These are phyloP conservation scores for Timandra comae DNA, from an alignment of 2,888 invertebrate genomes.

Conservation along the genomic window DNA sequence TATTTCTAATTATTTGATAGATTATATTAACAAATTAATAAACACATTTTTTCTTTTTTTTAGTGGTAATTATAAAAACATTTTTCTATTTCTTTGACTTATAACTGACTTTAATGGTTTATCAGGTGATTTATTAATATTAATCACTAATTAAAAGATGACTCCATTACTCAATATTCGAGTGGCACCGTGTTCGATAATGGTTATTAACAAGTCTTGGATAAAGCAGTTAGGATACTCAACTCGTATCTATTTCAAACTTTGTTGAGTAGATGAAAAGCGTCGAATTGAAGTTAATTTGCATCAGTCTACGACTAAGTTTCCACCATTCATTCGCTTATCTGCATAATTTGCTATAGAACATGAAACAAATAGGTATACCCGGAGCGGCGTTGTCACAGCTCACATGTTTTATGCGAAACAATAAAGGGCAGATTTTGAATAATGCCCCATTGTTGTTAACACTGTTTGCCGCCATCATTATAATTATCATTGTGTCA, in stretches of 20 bases:
- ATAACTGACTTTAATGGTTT: no score
- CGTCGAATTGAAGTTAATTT: constrained; percentile 64
- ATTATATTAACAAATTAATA: no score
- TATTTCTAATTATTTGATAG: no score
- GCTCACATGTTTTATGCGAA: constrained; percentile 62
- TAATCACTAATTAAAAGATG: no score
- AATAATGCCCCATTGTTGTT: constrained; percentile 60
- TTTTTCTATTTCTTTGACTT: no score
- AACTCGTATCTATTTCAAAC: constrained; percentile 53
- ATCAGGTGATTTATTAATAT: no score
- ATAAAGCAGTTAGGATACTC: constrained; percentile 20
- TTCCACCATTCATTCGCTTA: constrained; percentile 67
- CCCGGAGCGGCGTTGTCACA: constrained; percentile 56
- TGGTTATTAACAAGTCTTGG: constrained; percentile 38
- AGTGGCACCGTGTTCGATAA: constrained; percentile 33
- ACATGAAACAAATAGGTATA: constrained; percentile 66
- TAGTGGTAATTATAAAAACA: no score
- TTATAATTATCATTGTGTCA: constrained; percentile 45
- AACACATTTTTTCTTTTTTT: no score
- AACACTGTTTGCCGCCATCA: constrained; percentile 48
- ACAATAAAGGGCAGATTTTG: constrained; percentile 67
- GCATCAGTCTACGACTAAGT: constrained; percentile 64
- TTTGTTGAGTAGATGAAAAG: constrained; percentile 53
- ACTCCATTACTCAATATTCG: constrained; percentile 26
- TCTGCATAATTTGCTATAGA: constrained; percentile 69